Evolutionary conservation across 2,888 invertebrate species (phyloP), one percentile per base, ranked within the genome.

Genomic region (Acronicta leporina): DNA sequence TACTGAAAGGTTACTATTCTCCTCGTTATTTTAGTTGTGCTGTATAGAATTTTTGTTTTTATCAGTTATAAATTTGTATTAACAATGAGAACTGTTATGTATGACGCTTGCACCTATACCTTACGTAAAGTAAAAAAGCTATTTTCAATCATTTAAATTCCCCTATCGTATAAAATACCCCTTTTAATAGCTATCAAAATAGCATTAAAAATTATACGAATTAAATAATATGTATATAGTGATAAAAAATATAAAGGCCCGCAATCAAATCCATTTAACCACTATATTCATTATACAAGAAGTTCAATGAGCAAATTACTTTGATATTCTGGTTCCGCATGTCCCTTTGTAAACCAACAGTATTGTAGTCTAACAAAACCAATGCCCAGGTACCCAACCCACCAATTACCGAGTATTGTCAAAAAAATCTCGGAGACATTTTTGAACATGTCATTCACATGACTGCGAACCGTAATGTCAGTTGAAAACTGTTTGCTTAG

Each of bases 361-460:
- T 81, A 94, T 94, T 94, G 92, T 94, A 83, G 79, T 83, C 86
- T 81, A 78, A 94, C 93, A 93, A 94, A 89, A 89, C 91, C 87
- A 76, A 80, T 82, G 84, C 90, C 94, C 94, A 94, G 94, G 94
- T 94, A 94, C 90, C 94, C 92, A 91, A 91, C 94, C 94, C 93
- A 94, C 94, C 94, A 94, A 94, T 94, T 94, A 94, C 90, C 41
- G 75, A 45, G 87, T 80, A 91, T 91, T 91, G 90, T 90, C 86
- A 86, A 88, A 90, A 90, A 93, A 92, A 89, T 88, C 90, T 86
- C 85, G 86, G 93, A 88, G 94, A 94, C 94, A 93, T 91, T 92
- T 91, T 90, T 87, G 90, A 89, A 90, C 89, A 88, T 92, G 92
- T 93, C 93, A 92, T 91, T 92, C 89, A 87, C 82, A 82, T 78